Conservation (phyloP, 2,113 vertebrate species). For the Pelodiscus sinensis region DNA sequence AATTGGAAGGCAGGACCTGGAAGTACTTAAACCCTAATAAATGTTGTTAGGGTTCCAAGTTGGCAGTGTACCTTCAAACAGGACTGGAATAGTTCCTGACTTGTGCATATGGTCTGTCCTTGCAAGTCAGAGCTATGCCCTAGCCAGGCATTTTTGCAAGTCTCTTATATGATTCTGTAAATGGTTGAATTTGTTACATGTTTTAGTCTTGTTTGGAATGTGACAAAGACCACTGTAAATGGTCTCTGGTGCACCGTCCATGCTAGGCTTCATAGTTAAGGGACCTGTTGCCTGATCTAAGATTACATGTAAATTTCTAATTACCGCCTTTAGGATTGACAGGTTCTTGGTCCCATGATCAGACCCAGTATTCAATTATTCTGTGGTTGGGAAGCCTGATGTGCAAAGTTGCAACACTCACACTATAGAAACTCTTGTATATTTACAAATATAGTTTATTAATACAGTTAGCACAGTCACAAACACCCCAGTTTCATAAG, state of each 20-base stretch:
- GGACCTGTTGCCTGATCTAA: not conserved
- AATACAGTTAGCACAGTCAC: too few relatives aligned
- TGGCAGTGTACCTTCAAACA: not conserved
- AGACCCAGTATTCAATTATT: too few relatives aligned
- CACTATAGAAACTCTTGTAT: too few relatives aligned
- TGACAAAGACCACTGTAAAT: not conserved
- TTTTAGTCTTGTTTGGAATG: not conserved
- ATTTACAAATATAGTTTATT: too few relatives aligned
- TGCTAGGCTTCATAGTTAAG: not conserved
- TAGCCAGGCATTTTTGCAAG: not conserved
- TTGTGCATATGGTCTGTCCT: not conserved
- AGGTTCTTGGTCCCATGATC: too few relatives aligned
- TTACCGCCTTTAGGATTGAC: too few relatives aligned
- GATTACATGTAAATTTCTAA: too few relatives aligned
- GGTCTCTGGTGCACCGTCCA: not conserved
- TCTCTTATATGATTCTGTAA: not conserved
- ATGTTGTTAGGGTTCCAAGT: not conserved
- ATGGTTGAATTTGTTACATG: not conserved
- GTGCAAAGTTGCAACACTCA: too few relatives aligned
- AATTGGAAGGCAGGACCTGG: not conserved
- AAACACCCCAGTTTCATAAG: too few relatives aligned
- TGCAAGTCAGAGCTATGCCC: not conserved
- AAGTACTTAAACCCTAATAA: not conserved
- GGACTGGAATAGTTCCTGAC: not conserved
- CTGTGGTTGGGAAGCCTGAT: too few relatives aligned